These are phyloP conservation scores for Brachyalestes nurse DNA, from an alignment of 2,797 vertebrate genomes.

Conservation along the genomic window DNA sequence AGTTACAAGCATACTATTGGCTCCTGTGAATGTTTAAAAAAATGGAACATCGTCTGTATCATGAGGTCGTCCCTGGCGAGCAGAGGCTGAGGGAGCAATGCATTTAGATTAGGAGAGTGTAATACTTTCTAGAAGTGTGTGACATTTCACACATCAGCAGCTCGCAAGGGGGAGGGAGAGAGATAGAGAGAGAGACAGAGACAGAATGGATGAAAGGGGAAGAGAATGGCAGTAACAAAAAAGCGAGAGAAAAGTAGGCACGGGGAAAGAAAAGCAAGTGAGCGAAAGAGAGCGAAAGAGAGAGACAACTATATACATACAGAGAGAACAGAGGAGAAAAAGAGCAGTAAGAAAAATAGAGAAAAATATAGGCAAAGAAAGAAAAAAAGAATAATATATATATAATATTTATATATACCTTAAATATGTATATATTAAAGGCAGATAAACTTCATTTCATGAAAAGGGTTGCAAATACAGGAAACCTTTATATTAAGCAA, in stretches of 20 bases:
- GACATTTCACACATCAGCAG: constrained; percentile 44
- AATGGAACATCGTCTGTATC: constrained; percentile 6
- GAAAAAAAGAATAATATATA: constrained; percentile 18
- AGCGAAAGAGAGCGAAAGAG: neutral
- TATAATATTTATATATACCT: too few species aligned
- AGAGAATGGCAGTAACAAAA: neutral
- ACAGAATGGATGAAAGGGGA: neutral
- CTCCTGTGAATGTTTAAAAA: constrained; percentile 8
- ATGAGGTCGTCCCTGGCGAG: constrained; percentile 23
- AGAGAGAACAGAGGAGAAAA: constrained; percentile 34
- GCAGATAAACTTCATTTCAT: neutral
- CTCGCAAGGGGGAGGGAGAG: neutral
- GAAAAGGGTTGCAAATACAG: neutral
- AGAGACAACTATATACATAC: constrained; percentile 6
- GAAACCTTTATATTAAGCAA: neutral
- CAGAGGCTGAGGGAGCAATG: constrained; percentile 19
- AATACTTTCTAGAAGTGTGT: constrained; percentile 43
- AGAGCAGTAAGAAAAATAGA: neutral
- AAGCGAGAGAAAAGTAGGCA: too few species aligned
- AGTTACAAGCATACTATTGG: neutral
- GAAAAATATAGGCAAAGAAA: constrained; percentile 41
- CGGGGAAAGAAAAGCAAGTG: too few species aligned
- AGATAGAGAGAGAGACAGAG: neutral
- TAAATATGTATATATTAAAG: neutral
- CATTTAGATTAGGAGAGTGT: constrained; percentile 42